Percentiles rank a stretch among this genome's conserved stretches.
These are phyloP conservation scores for Shargacucullia verbasci DNA, from an alignment of 2,888 invertebrate genomes.

Conservation along the genomic window DNA sequence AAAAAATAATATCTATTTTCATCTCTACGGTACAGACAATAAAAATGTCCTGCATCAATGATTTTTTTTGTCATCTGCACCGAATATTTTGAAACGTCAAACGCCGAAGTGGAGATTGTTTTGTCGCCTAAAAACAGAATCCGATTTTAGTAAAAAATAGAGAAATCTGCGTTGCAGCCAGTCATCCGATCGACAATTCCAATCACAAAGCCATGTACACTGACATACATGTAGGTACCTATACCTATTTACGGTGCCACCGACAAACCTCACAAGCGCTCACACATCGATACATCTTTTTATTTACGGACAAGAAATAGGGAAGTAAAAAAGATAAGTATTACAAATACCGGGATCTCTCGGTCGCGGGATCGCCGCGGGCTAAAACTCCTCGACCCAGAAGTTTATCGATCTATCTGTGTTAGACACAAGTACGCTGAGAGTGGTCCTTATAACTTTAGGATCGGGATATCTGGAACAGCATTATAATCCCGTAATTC, in stretches of 20 bases:
- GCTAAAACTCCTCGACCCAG: constrained; percentile 42
- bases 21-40: too few species aligned
- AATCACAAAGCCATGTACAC: background rate
- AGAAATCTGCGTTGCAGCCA: too few species aligned
- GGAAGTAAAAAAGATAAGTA: constrained; percentile 36
- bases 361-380: constrained; percentile 37
- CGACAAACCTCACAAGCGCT: constrained; percentile 17
- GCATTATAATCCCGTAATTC: background rate
- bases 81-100: too few species aligned
- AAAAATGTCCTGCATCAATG: too few species aligned
- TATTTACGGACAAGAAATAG: constrained; percentile 32
- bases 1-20: too few species aligned
- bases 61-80: too few species aligned
- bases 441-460: background rate
- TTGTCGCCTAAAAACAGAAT: too few species aligned
- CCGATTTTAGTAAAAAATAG: too few species aligned
- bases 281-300: constrained; percentile 39
- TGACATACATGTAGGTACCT: background rate
- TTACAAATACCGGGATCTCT: constrained; percentile 45
- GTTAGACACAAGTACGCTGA: constrained; percentile 7
- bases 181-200: too few species aligned
- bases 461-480: background rate
- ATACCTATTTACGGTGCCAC: constrained; percentile 19
- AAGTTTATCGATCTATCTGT: constrained; percentile 60
- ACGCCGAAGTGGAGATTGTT: too few species aligned